Conservation (phyloP, 2,797 vertebrate genomes). For the Pseudocheirus occidentalis region DNA sequence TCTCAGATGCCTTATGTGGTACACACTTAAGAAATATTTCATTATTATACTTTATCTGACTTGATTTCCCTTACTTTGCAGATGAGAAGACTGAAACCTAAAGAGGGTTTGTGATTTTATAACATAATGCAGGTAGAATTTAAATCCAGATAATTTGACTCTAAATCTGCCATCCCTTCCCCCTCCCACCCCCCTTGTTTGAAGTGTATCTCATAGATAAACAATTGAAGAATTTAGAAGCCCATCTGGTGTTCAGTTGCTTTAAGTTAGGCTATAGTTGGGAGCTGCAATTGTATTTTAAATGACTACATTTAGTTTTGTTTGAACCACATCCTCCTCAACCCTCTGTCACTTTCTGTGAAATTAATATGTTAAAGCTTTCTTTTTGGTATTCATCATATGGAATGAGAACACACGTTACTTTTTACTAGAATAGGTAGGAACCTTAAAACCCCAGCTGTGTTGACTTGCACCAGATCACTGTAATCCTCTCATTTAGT, state of each 20-base stretch:
- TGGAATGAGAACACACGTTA: neutral
- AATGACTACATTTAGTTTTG: neutral
- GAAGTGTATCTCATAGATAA: neutral
- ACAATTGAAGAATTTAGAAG: neutral
- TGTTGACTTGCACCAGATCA: neutral
- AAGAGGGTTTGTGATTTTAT: too few species aligned
- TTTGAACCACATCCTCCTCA: too few species aligned
- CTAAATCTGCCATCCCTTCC: too few species aligned
- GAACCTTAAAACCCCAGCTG: neutral
- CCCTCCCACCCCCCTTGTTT: too few species aligned
- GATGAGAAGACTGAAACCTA: too few species aligned
- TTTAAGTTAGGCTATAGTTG: neutral
- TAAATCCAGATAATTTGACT: too few species aligned
- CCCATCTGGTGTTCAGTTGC: neutral
- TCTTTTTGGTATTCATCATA: neutral
- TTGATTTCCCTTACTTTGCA: too few species aligned
- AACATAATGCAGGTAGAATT: too few species aligned
- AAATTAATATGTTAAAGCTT: rapidly evolving
- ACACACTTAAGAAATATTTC: too few species aligned
- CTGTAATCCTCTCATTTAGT: neutral
- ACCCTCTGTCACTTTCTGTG: rapidly evolving
- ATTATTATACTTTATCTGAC: too few species aligned
- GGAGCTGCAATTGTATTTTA: neutral
- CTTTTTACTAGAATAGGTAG: neutral
- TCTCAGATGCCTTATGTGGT: too few species aligned